Evolutionary conservation across 2,888 invertebrate species (phyloP).

Genomic region (Orgyia antiqua): DNA sequence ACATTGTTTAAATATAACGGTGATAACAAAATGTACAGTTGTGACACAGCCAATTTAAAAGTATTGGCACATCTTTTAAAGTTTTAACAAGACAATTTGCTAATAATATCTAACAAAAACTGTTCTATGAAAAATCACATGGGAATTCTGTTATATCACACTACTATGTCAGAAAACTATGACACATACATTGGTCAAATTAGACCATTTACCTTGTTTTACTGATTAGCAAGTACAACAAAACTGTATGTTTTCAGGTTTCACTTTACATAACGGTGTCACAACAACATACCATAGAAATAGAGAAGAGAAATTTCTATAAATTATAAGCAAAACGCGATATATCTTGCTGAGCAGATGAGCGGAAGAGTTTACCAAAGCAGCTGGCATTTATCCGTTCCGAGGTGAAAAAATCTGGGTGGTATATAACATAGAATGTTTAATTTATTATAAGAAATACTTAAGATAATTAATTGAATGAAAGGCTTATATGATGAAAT

Average conservation of each 20-base stretch:
- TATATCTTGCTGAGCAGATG: neutral
- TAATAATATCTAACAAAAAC: too few species aligned
- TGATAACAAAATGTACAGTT: too few species aligned
- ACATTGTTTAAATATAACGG: too few species aligned
- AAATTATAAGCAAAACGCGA: neutral
- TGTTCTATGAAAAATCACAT: constrained; percentile 15
- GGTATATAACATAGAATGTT: neutral
- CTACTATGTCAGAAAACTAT: constrained; percentile 20
- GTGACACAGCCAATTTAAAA: too few species aligned
- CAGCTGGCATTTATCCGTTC: neutral
- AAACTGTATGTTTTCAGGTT: constrained; percentile 20
- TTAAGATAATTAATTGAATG: neutral
- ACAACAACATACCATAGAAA: constrained; percentile 3
- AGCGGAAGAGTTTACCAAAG: too few species aligned
- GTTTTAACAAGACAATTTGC: too few species aligned
- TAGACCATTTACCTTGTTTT: constrained; percentile 19
- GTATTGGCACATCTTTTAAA: too few species aligned
- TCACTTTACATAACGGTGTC: constrained; percentile 12
- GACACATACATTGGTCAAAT: constrained; percentile 22
- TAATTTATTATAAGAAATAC: neutral
- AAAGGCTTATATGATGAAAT: too few species aligned
- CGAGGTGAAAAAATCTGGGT: neutral
- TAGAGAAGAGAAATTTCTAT: neutral
- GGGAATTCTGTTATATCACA: constrained; percentile 21
- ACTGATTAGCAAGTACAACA: constrained; percentile 18